A percentile compares a stretch with the other conserved stretches of the same genome.
Evolutionary conservation across 2,797 vertebrate species (phyloP).

Genomic region (Cuculus canorus): DNA sequence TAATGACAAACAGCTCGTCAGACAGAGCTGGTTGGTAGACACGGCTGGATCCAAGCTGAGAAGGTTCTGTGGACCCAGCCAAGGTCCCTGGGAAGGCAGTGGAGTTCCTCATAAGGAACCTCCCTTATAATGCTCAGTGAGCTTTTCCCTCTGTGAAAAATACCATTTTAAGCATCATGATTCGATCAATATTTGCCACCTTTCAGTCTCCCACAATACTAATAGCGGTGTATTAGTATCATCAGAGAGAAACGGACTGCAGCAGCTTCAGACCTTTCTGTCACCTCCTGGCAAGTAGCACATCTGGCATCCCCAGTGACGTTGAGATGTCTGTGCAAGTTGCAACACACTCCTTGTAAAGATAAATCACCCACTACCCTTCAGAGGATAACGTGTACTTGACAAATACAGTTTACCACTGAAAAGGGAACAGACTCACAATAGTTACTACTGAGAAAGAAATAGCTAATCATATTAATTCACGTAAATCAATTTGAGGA

Average conservation of each 20-base stretch:
- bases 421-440: background rate
- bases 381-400: background rate
- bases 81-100: background rate
- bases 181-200: background rate
- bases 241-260: background rate
- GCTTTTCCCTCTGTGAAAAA: background rate
- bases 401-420: background rate
- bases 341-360: background rate
- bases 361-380: background rate
- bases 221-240: fast-evolving
- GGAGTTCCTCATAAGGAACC: no score
- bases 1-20: background rate
- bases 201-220: background rate
- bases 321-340: fast-evolving
- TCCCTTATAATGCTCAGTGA: background rate
- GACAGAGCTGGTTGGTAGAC: background rate
- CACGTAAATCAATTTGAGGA: background rate
- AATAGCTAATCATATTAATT: background rate
- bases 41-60: background rate
- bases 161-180: background rate
- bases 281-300: background rate
- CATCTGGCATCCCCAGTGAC: background rate
- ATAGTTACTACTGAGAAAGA: background rate
- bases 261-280: background rate
- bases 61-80: background rate